Evolutionary conservation across 2,797 vertebrate species (phyloP).

Genomic region (Lepilemur ruficaudatus): DNA sequence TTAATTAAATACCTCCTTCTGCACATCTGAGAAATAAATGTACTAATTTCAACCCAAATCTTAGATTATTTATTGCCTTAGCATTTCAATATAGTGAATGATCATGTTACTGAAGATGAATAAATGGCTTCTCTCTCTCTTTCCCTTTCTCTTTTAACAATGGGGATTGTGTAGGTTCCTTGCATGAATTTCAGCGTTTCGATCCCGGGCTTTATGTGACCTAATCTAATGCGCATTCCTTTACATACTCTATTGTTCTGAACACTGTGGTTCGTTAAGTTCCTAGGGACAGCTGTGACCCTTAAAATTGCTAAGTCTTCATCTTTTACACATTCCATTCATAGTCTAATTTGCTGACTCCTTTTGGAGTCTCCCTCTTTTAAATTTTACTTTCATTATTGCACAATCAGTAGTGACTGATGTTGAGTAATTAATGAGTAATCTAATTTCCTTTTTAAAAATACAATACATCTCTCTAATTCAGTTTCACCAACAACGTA

Average conservation of each 20-base stretch:
- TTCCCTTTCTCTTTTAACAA: background rate
- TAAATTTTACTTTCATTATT: slow-evolving; percentile 65
- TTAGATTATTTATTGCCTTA: slow-evolving; percentile 67
- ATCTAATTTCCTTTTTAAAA: slow-evolving; percentile 71
- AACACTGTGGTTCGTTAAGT: background rate
- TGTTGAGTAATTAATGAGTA: slow-evolving; percentile 74
- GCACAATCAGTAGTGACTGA: slow-evolving; percentile 59
- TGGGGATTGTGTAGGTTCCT: background rate
- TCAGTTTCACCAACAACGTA: slow-evolving; percentile 61
- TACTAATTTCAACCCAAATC: slow-evolving; percentile 60
- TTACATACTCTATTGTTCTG: background rate
- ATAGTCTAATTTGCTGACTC: slow-evolving; percentile 43
- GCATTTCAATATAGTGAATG: slow-evolving; percentile 60
- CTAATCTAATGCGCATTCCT: slow-evolving; percentile 53
- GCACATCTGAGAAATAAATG: background rate
- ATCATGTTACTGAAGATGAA: slow-evolving; percentile 68
- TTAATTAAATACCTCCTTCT: slow-evolving; percentile 32
- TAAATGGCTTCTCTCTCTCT: slow-evolving; percentile 27
- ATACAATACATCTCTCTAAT: slow-evolving; percentile 62
- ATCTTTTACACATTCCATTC: slow-evolving; percentile 36
- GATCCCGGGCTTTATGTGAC: slow-evolving; percentile 47
- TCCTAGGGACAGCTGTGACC: slow-evolving; percentile 49
- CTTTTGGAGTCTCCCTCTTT: slow-evolving; percentile 48
- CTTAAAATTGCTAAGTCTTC: slow-evolving; percentile 15
- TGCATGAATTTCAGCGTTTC: slow-evolving; percentile 35